phyloP scores from a whole-genome alignment of 2,888 invertebrate genomes.

The Torymus texanus region DNA sequence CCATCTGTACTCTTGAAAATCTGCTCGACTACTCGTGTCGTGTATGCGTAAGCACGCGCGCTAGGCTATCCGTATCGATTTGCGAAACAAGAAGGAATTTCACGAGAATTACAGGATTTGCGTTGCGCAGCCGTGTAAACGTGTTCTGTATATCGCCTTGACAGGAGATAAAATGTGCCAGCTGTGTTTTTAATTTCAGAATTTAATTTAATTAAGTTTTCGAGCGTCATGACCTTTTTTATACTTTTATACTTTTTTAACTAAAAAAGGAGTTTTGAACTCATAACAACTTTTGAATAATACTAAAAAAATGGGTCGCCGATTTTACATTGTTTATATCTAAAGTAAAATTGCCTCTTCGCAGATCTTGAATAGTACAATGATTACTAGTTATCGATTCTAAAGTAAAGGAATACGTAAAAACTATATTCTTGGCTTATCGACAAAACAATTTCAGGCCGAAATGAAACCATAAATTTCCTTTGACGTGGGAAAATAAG shows the following conservation, averaged over 20 bases:
- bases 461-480: not conserved
- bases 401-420: not conserved
- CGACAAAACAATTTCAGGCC: constrained; percentile 4
- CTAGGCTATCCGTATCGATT: not conserved
- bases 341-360: too few relatives aligned
- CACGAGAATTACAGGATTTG: not conserved
- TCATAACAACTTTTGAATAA: too few relatives aligned
- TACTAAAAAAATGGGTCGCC: too few relatives aligned
- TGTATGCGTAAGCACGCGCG: not conserved
- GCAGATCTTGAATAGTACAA: too few relatives aligned
- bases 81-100: not conserved
- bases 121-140: not conserved
- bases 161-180: too few relatives aligned
- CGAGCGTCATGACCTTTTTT: too few relatives aligned
- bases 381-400: too few relatives aligned
- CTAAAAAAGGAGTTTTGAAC: too few relatives aligned
- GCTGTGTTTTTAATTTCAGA: too few relatives aligned
- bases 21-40: constrained; percentile 4
- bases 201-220: too few relatives aligned
- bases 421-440: not conserved
- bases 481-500: constrained; percentile 7
- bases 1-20: constrained; percentile 26
- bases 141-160: not conserved
- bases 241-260: too few relatives aligned
- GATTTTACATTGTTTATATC: too few relatives aligned